phyloP scores from a whole-genome alignment of 2,113 vertebrate species.

The Forbesichthys agassizii region DNA sequence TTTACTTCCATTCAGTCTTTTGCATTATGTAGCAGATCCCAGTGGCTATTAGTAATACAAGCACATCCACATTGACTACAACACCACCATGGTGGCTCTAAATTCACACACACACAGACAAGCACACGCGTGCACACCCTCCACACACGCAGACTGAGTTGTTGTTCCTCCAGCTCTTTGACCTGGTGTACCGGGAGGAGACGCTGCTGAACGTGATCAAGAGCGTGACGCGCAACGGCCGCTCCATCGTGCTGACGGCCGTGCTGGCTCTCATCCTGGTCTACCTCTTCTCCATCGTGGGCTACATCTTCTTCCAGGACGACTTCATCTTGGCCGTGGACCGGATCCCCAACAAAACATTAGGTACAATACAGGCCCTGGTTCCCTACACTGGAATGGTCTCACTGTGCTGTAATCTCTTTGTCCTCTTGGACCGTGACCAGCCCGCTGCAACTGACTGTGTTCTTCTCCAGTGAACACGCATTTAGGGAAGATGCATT shows the following conservation, averaged over 20 bases:
- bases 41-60: no score
- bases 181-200: conserved; percentile 96
- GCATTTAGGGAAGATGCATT: no score
- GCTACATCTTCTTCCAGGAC: conserved; percentile 98
- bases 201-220: conserved; percentile 98
- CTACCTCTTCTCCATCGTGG: conserved; percentile 99
- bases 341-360: conserved; percentile 91
- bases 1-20: no score
- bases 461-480: no score
- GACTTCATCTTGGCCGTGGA: conserved; percentile 98
- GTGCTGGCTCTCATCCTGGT: conserved; percentile 97
- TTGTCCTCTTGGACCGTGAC: conserved; percentile 7
- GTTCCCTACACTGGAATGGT: neutral
- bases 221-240: conserved; percentile 96
- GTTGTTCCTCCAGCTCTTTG: conserved; percentile 85
- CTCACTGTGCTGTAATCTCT: neutral
- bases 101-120: neutral
- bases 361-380: conserved; percentile 56
- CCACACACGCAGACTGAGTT: neutral
- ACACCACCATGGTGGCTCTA: no score
- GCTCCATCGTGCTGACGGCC: conserved; percentile 95
- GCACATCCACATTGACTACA: no score
- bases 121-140: neutral
- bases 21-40: no score
- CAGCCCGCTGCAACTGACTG: neutral